phyloP scores from a whole-genome alignment of 35 echinoderm and acorn worm genomes.

The Anneissia japonica region DNA sequence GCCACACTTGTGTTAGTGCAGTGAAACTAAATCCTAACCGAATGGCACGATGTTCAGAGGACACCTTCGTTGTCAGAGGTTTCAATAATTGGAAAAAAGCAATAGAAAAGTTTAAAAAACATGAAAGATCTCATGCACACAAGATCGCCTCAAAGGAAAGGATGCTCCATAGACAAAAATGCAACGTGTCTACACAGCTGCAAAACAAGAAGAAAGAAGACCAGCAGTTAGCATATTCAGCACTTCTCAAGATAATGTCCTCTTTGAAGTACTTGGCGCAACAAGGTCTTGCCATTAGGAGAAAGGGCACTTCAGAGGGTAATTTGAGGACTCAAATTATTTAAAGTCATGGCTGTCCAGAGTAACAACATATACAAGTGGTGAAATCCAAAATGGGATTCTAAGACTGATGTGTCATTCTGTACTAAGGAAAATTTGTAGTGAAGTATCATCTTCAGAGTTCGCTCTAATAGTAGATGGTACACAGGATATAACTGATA shows the following conservation, averaged over 20 bases:
- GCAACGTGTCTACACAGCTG: neutral
- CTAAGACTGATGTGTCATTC: too few relatives aligned
- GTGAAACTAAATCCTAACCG: too few relatives aligned
- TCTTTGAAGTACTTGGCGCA: neutral
- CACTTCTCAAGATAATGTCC: neutral
- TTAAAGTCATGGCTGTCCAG: neutral
- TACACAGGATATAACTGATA: slow-evolving; percentile 35
- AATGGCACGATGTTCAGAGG: neutral
- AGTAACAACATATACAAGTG: too few relatives aligned
- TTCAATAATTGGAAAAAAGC: slow-evolving; percentile 2
- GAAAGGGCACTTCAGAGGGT: neutral
- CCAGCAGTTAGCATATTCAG: neutral
- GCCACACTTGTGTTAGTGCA: too few relatives aligned
- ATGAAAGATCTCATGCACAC: neutral
- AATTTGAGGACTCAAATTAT: neutral
- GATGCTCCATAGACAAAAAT: neutral
- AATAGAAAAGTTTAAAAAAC: neutral
- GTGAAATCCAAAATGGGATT: too few relatives aligned
- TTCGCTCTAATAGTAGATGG: slow-evolving; percentile 48
- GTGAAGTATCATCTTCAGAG: too few relatives aligned
- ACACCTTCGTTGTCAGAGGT: neutral
- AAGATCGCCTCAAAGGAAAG: neutral
- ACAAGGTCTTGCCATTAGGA: neutral
- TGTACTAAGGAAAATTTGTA: too few relatives aligned
- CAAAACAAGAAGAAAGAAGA: neutral